A percentile compares a stretch with the other conserved stretches of the same genome.
These are phyloP conservation scores for Tuberolachnus salignus DNA, from an alignment of 2,888 invertebrate species.

Conservation along the genomic window DNA sequence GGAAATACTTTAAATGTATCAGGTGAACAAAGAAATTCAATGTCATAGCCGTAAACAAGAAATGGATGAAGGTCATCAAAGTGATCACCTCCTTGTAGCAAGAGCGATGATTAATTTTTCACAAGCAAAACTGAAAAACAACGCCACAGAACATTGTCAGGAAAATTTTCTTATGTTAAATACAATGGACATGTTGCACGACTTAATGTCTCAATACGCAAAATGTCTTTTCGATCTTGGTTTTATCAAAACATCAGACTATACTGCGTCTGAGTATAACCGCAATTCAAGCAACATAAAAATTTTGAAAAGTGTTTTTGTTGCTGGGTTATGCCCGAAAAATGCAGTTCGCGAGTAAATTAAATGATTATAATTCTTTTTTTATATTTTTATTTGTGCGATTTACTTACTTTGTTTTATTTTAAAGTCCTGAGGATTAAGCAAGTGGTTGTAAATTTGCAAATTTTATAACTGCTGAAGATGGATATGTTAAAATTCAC, in stretches of 20 bases:
- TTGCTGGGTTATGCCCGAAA: slow-evolving; percentile 89
- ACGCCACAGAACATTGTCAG: slow-evolving; percentile 70
- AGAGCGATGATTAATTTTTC: slow-evolving; percentile 52
- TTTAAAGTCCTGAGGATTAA: slow-evolving; percentile 54
- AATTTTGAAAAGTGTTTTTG: slow-evolving; percentile 83
- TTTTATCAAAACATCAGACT: slow-evolving; percentile 70
- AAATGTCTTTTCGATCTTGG: slow-evolving; percentile 75
- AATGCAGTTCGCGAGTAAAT: slow-evolving; percentile 73
- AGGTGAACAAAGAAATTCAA: slow-evolving; percentile 71
- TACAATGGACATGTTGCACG: slow-evolving; percentile 72
- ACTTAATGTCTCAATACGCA: slow-evolving; percentile 84
- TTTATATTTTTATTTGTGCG: neutral
- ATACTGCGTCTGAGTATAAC: slow-evolving; percentile 70
- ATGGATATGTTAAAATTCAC: slow-evolving; percentile 72
- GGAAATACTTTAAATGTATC: slow-evolving; percentile 57
- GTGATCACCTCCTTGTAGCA: slow-evolving; percentile 81
- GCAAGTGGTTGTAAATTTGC: slow-evolving; percentile 26
- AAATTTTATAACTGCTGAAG: slow-evolving; percentile 66
- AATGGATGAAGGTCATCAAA: slow-evolving; percentile 70
- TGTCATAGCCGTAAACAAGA: slow-evolving; percentile 65
- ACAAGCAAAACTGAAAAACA: slow-evolving; percentile 33
- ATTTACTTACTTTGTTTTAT: slow-evolving; percentile 17
- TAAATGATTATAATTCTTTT: slow-evolving; percentile 36
- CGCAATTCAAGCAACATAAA: slow-evolving; percentile 75
- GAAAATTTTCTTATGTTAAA: slow-evolving; percentile 72